These are phyloP conservation scores for Enteromius unitaeniatus DNA, from an alignment of 2,797 vertebrate species.

Conservation along the genomic window DNA sequence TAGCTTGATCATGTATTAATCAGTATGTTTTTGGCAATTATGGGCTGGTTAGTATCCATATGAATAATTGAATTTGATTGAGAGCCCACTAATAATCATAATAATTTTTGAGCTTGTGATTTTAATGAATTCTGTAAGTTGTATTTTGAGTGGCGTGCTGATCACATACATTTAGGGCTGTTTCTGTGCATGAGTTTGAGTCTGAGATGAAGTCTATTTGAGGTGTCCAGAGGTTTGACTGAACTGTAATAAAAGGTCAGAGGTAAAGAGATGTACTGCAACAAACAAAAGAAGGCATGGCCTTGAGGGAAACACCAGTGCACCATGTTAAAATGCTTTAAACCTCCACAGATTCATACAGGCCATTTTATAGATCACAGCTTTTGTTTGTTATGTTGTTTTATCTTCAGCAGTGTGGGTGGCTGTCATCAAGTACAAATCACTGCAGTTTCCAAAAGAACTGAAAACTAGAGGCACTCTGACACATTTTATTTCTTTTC, in stretches of 20 bases:
- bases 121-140: not conserved
- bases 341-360: slow-evolving; percentile 21
- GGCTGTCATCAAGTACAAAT: not conserved
- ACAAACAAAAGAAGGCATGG: not conserved
- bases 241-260: not conserved
- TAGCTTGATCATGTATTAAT: slow-evolving; percentile 22
- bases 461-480: too few relatives aligned
- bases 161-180: not conserved
- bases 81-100: too few relatives aligned
- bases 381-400: slow-evolving; percentile 18
- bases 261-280: not conserved
- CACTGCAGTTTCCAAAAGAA: too few relatives aligned
- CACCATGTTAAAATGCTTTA: not conserved
- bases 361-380: slow-evolving; percentile 28
- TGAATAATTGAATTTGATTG: too few relatives aligned
- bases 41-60: not conserved
- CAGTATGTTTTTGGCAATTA: not conserved
- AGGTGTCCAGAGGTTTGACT: not conserved
- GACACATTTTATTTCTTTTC: too few relatives aligned
- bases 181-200: not conserved
- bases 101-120: not conserved
- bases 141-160: not conserved
- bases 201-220: not conserved
- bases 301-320: slow-evolving; percentile 2
- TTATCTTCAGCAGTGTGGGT: slow-evolving; percentile 26